Percentiles rank a stretch among this genome's conserved stretches.
phyloP scores from a whole-genome alignment of 2,888 invertebrate species.

The Xanthorhoe spadicearia region DNA sequence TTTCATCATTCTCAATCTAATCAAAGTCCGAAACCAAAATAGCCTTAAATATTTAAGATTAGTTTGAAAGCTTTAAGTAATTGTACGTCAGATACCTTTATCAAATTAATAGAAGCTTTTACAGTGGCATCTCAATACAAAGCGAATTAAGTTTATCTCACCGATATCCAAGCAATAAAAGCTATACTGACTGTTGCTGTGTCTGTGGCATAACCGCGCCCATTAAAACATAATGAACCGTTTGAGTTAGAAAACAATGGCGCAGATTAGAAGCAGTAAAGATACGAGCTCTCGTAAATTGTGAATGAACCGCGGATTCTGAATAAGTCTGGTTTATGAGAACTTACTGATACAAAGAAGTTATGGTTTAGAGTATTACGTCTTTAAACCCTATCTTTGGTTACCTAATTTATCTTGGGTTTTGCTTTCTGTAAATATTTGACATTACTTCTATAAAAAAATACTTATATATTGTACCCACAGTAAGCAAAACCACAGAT shows the following conservation, averaged over 20 bases:
- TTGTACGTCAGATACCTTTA: neutral
- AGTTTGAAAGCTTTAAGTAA: neutral
- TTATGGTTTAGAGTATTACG: neutral
- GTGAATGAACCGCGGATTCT: constrained; percentile 14
- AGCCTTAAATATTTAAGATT: neutral
- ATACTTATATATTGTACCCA: no score
- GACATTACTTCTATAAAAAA: no score
- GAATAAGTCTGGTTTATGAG: constrained; percentile 15
- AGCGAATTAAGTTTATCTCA: constrained; percentile 28
- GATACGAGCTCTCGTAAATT: constrained; percentile 32
- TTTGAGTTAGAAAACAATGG: constrained; percentile 36
- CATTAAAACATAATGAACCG: constrained; percentile 35
- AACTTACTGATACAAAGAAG: constrained; percentile 9
- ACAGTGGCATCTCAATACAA: constrained; percentile 18
- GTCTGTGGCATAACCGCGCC: constrained; percentile 29
- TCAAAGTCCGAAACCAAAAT: neutral
- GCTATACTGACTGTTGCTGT: neutral
- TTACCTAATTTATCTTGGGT: no score
- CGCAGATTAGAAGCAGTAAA: constrained; percentile 32
- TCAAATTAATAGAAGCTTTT: constrained; percentile 1
- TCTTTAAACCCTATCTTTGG: no score
- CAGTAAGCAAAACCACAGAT: no score
- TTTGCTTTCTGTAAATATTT: no score
- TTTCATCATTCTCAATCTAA: no score
- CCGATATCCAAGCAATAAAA: constrained; percentile 22